These are phyloP conservation scores for Tinamus guttatus DNA, from an alignment of 2,113 vertebrate species.

Conservation along the genomic window DNA sequence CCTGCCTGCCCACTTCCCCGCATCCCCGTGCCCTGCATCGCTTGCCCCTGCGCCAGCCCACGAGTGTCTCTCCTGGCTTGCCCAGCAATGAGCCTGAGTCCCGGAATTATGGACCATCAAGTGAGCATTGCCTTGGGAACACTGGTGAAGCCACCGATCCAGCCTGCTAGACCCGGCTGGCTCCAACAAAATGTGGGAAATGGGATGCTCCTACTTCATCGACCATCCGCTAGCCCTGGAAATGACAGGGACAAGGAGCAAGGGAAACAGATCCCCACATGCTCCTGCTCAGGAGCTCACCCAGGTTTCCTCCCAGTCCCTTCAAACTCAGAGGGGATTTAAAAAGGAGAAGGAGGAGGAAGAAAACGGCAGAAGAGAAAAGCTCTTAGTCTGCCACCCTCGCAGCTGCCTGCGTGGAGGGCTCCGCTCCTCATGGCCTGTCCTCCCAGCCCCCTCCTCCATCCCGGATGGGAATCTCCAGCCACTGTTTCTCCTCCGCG, in stretches of 20 bases:
- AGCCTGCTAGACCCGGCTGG: neutral
- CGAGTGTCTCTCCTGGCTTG: neutral
- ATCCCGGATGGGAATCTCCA: neutral
- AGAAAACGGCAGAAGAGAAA: neutral
- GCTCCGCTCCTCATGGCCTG: neutral
- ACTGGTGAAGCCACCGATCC: neutral
- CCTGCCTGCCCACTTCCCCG: no score
- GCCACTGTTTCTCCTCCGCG: neutral
- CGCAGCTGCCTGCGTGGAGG: fast-evolving
- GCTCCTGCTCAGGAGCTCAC: neutral
- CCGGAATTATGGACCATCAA: neutral
- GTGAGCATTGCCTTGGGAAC: neutral
- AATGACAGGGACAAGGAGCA: neutral
- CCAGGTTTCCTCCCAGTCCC: neutral
- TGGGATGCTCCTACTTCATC: neutral
- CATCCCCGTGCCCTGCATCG: neutral
- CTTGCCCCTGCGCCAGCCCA: neutral
- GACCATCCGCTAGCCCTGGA: neutral
- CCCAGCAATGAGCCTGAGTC: fast-evolving
- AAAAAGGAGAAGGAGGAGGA: neutral
- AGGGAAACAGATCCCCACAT: neutral
- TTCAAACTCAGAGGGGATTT: neutral
- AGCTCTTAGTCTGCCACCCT: neutral
- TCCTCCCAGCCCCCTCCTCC: neutral
- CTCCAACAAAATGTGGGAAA: fast-evolving